Conservation (phyloP, 2,797 vertebrate species). For the Lagorchestes hirsutus region DNA sequence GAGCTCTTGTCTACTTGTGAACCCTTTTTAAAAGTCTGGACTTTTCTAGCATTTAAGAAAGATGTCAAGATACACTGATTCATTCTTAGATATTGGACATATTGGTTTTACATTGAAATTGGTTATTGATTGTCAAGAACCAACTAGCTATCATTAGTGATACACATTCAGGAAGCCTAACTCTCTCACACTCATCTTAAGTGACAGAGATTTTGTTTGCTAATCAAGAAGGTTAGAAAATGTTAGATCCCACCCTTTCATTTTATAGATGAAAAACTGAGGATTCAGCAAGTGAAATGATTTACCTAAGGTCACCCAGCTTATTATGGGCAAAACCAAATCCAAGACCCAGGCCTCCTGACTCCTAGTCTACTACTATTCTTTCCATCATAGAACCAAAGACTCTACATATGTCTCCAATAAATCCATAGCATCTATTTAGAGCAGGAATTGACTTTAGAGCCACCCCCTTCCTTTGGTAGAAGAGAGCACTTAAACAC, state of each 20-base stretch:
- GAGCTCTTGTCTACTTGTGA: background rate
- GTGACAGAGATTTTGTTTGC: constrained; percentile 28
- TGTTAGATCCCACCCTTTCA: background rate
- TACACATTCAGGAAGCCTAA: background rate
- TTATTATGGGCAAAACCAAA: background rate
- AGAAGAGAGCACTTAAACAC: background rate
- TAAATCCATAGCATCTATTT: background rate
- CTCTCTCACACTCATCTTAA: background rate
- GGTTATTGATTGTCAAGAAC: background rate
- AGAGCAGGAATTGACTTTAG: background rate
- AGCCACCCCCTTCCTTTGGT: background rate
- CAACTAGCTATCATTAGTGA: background rate
- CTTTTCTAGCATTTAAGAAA: background rate
- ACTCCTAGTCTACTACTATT: background rate
- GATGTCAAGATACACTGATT: background rate
- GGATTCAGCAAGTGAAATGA: background rate
- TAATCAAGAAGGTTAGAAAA: background rate
- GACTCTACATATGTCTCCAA: background rate
- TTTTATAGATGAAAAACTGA: constrained; percentile 34
- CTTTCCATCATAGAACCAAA: background rate
- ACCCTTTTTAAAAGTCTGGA: background rate
- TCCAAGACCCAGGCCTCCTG: background rate
- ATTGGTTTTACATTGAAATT: background rate
- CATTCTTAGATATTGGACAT: background rate
- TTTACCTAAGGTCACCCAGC: background rate